These are phyloP conservation scores for Stenichneumon culpator DNA, from an alignment of 2,888 invertebrate species.

Conservation along the genomic window DNA sequence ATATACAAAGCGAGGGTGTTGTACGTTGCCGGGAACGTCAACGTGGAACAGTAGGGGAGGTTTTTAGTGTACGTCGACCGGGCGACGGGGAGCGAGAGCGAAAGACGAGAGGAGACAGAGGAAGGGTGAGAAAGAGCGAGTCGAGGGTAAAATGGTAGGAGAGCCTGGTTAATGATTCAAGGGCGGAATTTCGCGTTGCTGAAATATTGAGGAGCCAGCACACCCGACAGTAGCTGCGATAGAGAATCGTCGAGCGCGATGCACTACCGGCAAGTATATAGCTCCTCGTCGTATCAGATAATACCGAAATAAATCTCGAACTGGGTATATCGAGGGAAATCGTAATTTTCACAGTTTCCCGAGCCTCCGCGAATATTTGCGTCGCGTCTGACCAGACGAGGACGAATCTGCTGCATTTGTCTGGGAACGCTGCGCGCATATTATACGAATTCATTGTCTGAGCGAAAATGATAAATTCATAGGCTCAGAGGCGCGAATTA, in stretches of 20 bases:
- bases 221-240: slow-evolving; percentile 38
- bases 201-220: slow-evolving; percentile 80
- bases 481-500: neutral
- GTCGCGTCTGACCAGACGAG: slow-evolving; percentile 11
- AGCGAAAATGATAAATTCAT: neutral
- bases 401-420: neutral
- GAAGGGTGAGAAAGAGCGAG: slow-evolving; percentile 54
- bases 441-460: neutral
- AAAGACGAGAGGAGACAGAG: slow-evolving; percentile 62
- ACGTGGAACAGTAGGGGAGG: slow-evolving; percentile 32
- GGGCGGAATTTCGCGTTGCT: slow-evolving; percentile 81
- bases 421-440: neutral
- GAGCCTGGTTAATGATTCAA: slow-evolving; percentile 83
- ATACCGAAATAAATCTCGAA: slow-evolving; percentile 62
- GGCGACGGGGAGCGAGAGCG: slow-evolving; percentile 65
- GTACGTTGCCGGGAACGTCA: slow-evolving; percentile 34
- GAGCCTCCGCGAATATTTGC: slow-evolving; percentile 21
- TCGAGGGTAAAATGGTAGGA: slow-evolving; percentile 70
- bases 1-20: slow-evolving; percentile 22
- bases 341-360: slow-evolving; percentile 36
- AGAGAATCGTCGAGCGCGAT: slow-evolving; percentile 15
- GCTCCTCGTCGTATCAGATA: slow-evolving; percentile 36
- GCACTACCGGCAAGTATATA: slow-evolving; percentile 23
- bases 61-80: slow-evolving; percentile 64
- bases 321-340: slow-evolving; percentile 41